Conservation (phyloP, 1,140 invertebrate genomes). For the Eueides isabella region DNA sequence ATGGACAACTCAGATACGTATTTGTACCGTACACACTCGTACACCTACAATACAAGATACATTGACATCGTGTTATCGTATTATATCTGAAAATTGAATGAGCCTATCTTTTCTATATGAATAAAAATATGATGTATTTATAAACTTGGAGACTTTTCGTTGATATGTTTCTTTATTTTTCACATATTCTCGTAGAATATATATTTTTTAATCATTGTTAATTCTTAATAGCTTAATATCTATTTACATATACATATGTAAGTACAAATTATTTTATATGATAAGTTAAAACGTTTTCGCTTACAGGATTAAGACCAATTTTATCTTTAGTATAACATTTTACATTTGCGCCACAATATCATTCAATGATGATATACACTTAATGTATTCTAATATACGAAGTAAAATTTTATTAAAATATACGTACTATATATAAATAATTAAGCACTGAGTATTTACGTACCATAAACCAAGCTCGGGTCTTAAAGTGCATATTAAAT, state of each 20-base stretch:
- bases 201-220: too few species aligned
- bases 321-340: too few species aligned
- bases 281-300: too few species aligned
- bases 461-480: constrained; percentile 31
- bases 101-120: not conserved
- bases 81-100: not conserved
- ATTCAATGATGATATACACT: not conserved
- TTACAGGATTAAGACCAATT: too few species aligned
- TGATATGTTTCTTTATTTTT: too few species aligned
- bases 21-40: constrained; percentile 22
- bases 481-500: constrained; percentile 23
- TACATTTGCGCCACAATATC: too few species aligned
- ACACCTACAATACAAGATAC: not conserved
- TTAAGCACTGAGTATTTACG: constrained; percentile 49
- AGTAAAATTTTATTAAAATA: not conserved
- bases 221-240: too few species aligned
- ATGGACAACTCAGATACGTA: constrained; percentile 39
- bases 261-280: too few species aligned
- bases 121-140: not conserved
- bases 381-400: not conserved
- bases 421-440: not conserved
- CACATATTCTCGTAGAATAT: too few species aligned
- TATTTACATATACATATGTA: too few species aligned
- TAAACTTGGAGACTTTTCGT: too few species aligned
- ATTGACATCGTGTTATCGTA: constrained; percentile 6